Base-by-base conservation (phyloP, 2,888 invertebrate species). In the Microctonus hyperodae region DNA sequence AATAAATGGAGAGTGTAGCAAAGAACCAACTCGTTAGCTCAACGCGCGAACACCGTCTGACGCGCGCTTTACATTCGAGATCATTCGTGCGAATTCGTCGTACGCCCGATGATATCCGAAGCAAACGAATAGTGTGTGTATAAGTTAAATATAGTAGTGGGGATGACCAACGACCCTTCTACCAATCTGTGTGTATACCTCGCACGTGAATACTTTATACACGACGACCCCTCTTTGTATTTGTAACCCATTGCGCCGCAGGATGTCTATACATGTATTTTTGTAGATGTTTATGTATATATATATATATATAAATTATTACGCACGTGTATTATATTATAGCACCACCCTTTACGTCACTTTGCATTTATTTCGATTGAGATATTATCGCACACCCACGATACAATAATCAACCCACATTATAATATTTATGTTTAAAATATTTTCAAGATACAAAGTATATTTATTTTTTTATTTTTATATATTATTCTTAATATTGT, bases 21-120 rank as follows among this genome's bases (percentile, higher is more conserved):
- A 65, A 31, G n/a, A 55, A 55, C 71, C 77, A 76, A 80, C 81
- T 75, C 72, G 77, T 75, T 77, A 78, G 79, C 75, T 80, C 80
- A 80, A 76, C 82, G 81, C 81, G 81, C 79, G 75, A 80, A 79
- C 76, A 82, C 81, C 76, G 81, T 82, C 82, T 82, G 82, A 72
- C 81, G 80, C 81, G 79, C 78, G 78, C 74, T 79, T 76, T 75
- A 74, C 79, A 77, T 76, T 78, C 78, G 75, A 74, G 58, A 65
- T 67, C 72, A 68, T 81, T 82, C 81, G 81, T 77, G 77, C 72
- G 75, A 74, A 73, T 70, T 81, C 81, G 81, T 23, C 2, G 7
- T 0, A 5, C 9, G 7, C 22, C 16, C 66, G 66, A 67, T 28
- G 11, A 31, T 55, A 59, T 71, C 79, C 81, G 81, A 81, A 69